phyloP scores from a whole-genome alignment of 1,140 invertebrate species.

The Ceratosolen fusciceps region DNA sequence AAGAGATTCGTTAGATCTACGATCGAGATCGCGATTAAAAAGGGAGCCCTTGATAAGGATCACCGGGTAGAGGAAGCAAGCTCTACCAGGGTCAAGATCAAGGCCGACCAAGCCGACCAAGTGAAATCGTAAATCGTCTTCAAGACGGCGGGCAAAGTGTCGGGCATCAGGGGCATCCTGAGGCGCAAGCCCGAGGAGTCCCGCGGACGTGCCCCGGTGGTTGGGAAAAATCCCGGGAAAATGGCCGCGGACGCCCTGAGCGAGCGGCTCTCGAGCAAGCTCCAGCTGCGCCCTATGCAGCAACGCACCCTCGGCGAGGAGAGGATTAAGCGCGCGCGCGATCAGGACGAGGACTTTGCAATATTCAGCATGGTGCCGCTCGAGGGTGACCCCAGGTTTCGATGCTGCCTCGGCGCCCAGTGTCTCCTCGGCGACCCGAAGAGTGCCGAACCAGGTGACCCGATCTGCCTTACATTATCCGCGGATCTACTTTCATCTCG shows the following conservation, averaged over 20 bases:
- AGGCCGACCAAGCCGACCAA: no score
- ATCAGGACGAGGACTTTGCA: conserved; percentile 87
- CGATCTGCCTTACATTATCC: no score
- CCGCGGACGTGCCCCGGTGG: not conserved
- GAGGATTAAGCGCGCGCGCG: conserved; percentile 78
- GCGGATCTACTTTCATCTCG: no score
- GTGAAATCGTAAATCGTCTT: not conserved
- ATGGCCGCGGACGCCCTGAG: conserved; percentile 77
- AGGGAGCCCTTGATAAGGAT: no score
- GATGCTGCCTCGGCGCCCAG: conserved; percentile 80
- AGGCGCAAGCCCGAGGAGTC: no score
- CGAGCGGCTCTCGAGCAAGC: conserved; percentile 80
- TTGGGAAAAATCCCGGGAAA: not conserved
- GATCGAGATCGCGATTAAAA: no score
- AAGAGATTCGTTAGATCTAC: no score
- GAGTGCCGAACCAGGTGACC: conserved; percentile 82
- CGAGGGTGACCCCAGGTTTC: conserved; percentile 81
- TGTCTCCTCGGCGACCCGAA: conserved; percentile 84
- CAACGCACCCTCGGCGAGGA: conserved; percentile 80
- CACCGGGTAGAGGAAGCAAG: no score
- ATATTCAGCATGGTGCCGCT: conserved; percentile 85
- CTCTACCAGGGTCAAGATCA: not conserved
- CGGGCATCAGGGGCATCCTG: not conserved
- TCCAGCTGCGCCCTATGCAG: conserved; percentile 76
- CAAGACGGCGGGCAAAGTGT: not conserved